These are phyloP conservation scores for Dryoscopus gambensis DNA, from an alignment of 2,113 vertebrate genomes.

Conservation along the genomic window DNA sequence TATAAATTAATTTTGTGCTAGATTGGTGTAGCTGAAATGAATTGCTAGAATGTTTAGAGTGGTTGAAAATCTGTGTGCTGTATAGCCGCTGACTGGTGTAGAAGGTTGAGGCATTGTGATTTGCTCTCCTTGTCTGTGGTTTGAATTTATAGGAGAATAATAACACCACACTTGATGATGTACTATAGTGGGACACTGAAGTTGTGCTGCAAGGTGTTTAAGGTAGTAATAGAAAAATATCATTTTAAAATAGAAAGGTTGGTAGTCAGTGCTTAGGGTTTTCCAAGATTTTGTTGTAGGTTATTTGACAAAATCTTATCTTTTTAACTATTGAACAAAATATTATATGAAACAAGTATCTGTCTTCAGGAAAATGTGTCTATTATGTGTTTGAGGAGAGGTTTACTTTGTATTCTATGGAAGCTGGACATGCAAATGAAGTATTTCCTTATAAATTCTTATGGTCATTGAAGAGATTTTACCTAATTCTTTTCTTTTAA, in stretches of 20 bases:
- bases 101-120: neutral
- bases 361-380: neutral
- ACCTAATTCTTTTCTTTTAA: neutral
- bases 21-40: neutral
- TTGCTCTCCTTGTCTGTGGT: neutral
- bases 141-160: neutral
- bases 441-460: neutral
- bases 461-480: neutral
- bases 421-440: neutral
- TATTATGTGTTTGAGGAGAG: neutral
- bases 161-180: neutral
- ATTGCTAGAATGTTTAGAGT: neutral
- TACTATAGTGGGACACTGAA: neutral
- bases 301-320: neutral
- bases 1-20: neutral
- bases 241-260: neutral
- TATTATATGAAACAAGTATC: neutral
- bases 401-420: neutral
- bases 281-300: neutral
- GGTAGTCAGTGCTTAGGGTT: neutral
- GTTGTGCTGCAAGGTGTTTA: neutral
- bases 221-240: neutral
- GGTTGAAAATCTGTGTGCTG: neutral
- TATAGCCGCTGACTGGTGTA: neutral
- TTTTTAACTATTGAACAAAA: neutral